Base-by-base conservation (phyloP, 2,113 vertebrate genomes). In the Sylvietta virens region DNA sequence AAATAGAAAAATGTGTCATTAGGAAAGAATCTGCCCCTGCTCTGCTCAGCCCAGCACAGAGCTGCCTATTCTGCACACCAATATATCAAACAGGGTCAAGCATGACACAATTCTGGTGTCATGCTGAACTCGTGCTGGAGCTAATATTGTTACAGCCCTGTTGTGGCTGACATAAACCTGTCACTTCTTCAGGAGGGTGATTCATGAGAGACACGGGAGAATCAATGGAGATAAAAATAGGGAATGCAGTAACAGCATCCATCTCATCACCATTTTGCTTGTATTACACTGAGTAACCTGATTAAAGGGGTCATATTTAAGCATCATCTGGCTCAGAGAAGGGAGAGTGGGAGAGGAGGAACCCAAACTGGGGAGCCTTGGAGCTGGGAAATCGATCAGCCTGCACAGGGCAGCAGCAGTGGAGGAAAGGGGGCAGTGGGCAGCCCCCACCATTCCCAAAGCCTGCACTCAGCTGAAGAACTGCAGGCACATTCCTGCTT, bases 81-180 rank as follows among this genome's bases (percentile, higher is more conserved):
- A 90, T 90, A 54, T 31, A 64, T 96, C 88, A 92, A 86, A 93
- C 3, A 78, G 95, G 91, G 87, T 96, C 94, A 95, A 76, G 94
- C 77, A 64, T 85, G 94, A 80, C 85, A 91, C 91, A 91, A 5
- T 86, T 65, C 35, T 76, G 86, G 77, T 92, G 91, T 89, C 94
- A 74, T 0, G 11, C 85, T 90, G 94, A 21, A 94, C 88, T 74
- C 71, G 7, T 80, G 64, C 82, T 80, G 89, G 37, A 93, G 80
- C 74, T 92, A 88, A 96, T 95, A 57, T 90, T 94, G 93, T 90
- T 67, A 57, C 67, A 73, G 78, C 69, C 72, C 88, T 88, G 85
- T 92, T 81, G 90, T 74, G 94, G 85, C 81, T 96, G 96, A 81
- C 79, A 86, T 92, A 81, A 97, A 86, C 23, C 79, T 88, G 90